These are phyloP conservation scores for Pantherophis guttatus DNA, from an alignment of 2,113 vertebrate species.

Conservation along the genomic window DNA sequence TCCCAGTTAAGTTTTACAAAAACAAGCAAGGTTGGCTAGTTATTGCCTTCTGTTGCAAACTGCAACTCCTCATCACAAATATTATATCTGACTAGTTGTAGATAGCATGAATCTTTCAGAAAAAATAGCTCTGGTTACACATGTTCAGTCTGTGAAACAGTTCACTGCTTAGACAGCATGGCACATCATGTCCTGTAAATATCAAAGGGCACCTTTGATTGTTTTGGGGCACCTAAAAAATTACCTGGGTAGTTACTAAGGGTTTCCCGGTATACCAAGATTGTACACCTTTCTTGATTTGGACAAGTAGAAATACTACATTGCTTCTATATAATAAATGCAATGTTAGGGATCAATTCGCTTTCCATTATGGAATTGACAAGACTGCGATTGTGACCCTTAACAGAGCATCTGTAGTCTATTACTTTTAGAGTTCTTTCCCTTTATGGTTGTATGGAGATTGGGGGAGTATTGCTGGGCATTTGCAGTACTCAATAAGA, in stretches of 20 bases:
- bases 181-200: too few species aligned
- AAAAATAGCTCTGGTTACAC: neutral
- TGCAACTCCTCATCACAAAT: neutral
- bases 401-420: neutral
- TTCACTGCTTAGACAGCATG: neutral
- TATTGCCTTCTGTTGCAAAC: neutral
- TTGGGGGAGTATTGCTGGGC: neutral
- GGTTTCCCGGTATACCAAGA: neutral
- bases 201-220: neutral
- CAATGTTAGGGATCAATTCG: neutral
- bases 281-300: neutral
- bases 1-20: neutral
- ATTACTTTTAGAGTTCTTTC: neutral
- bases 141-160: neutral
- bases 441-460: neutral
- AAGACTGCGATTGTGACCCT: neutral
- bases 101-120: neutral
- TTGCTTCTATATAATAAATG: neutral
- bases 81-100: neutral
- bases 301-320: neutral
- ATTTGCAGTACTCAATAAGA: neutral
- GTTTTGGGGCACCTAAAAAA: neutral
- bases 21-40: neutral
- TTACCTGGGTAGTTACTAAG: neutral
- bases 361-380: neutral